Conservation (phyloP, 2,113 vertebrate genomes). For the Australoheros scitulus region DNA sequence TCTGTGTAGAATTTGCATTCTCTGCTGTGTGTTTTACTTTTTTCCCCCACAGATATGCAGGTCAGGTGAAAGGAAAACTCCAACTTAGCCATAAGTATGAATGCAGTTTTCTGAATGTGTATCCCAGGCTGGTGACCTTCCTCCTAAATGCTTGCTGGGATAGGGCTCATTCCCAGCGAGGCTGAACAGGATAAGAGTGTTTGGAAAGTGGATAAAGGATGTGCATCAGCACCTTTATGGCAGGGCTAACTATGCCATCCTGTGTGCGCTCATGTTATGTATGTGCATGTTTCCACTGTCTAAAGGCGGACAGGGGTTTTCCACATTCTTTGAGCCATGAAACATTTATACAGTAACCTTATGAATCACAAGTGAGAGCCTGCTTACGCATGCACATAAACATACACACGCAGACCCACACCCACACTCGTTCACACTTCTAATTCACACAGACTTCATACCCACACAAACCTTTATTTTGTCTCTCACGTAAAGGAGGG, state of each 20-base stretch:
- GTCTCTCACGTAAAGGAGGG: constrained; percentile 37
- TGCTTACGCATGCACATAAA: constrained; percentile 22
- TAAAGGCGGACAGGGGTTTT: constrained; percentile 74
- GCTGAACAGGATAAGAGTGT: neutral
- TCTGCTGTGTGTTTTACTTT: neutral
- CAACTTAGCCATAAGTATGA: neutral
- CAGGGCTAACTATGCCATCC: constrained; percentile 1
- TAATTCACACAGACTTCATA: constrained; percentile 30
- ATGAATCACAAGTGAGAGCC: constrained; percentile 76
- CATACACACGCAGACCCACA: constrained; percentile 33
- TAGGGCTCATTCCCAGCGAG: neutral
- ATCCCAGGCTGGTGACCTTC: neutral
- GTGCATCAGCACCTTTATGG: neutral
- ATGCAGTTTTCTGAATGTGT: neutral
- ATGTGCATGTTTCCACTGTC: constrained; percentile 57
- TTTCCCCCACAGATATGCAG: neutral
- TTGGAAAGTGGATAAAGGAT: constrained; percentile 25
- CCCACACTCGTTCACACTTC: constrained; percentile 54
- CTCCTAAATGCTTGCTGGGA: neutral
- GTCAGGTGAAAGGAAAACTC: constrained; percentile 2
- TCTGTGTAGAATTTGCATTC: constrained; percentile 1
- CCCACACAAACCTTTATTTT: constrained; percentile 60
- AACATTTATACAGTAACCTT: constrained; percentile 63
- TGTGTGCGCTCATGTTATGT: constrained; percentile 9
- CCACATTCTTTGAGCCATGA: constrained; percentile 63